Evolutionary conservation across 92 coral and sea anemone species (phyloP).

Genomic region (Zoanthus sansibaricus): DNA sequence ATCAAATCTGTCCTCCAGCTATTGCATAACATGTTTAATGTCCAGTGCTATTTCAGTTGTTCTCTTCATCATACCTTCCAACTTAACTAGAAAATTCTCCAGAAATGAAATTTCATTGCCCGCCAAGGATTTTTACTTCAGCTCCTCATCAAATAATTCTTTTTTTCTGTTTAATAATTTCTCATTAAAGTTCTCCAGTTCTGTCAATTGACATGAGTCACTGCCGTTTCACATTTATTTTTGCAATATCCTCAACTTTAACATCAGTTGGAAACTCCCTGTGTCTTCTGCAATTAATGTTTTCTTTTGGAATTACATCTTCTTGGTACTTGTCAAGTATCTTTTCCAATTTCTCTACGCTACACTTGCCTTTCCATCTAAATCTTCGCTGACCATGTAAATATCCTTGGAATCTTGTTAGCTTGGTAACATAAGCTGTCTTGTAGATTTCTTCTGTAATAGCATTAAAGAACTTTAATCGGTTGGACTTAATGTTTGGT

Average conservation of each 20-base stretch:
- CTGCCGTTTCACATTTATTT: conserved; percentile 21
- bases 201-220: conserved; percentile 18
- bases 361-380: conserved; percentile 26
- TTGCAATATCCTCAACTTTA: conserved; percentile 46
- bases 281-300: conserved; percentile 31
- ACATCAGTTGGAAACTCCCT: conserved; percentile 34
- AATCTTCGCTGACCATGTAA: conserved; percentile 45
- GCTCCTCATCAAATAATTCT: conserved; percentile 27
- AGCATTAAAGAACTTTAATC: conserved; percentile 34
- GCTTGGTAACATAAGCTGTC: conserved; percentile 51
- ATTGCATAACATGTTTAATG: conserved; percentile 44
- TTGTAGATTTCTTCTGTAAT: conserved; percentile 41
- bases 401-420: conserved; percentile 41
- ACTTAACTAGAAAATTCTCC: conserved; percentile 26
- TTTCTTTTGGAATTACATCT: conserved; percentile 35
- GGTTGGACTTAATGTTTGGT: conserved; percentile 43
- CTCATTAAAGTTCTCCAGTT: conserved; percentile 4
- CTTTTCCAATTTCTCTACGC: conserved; percentile 32
- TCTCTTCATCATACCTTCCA: conserved; percentile 30
- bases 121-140: conserved; percentile 34
- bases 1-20: conserved; percentile 36
- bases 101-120: conserved; percentile 32
- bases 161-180: not conserved
- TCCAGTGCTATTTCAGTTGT: conserved; percentile 24
- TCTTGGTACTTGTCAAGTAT: conserved; percentile 26